Conservation (phyloP, 2,888 invertebrate genomes). For the Vannuccia rotundouncinata region DNA sequence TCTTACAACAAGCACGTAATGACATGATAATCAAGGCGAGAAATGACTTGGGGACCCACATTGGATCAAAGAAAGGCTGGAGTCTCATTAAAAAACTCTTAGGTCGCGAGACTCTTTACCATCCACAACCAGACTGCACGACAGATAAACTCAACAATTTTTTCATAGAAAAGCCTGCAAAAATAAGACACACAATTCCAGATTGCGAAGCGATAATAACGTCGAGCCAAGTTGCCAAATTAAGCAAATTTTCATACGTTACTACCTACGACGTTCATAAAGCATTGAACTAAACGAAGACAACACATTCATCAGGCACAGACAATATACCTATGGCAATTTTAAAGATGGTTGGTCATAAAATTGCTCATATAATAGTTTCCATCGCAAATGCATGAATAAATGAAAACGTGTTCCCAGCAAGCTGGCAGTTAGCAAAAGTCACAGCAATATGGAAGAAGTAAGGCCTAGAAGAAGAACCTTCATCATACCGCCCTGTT, state of each 20-base stretch:
- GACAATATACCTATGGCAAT: background rate
- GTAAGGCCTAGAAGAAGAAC: conserved; percentile 4
- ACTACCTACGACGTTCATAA: conserved; percentile 14
- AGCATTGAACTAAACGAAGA: background rate
- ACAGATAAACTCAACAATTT: conserved; percentile 19
- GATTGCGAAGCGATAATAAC: background rate
- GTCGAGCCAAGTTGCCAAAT: background rate
- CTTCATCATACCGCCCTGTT: conserved; percentile 8
- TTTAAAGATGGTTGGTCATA: background rate
- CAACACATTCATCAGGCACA: conserved; percentile 19
- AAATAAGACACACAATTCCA: conserved; percentile 9
- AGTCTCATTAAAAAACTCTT: conserved; percentile 23
- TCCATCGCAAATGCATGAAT: conserved; percentile 12
- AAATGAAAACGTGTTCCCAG: conserved; percentile 1
- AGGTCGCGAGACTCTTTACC: background rate
- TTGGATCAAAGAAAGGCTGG: conserved; percentile 22
- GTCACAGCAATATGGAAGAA: conserved; percentile 19
- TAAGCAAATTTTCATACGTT: background rate
- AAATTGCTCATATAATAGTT: conserved; percentile 7
- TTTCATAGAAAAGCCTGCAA: conserved; percentile 6
- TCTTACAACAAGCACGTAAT: conserved; percentile 14
- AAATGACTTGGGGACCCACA: background rate
- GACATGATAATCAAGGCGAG: conserved; percentile 26
- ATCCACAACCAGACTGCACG: conserved; percentile 21
- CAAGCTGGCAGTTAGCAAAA: conserved; percentile 8